Evolutionary conservation across 30 jellyfish, hydroid and myxozoan species (phyloP).

Genomic region (Cassiopea xamachana): DNA sequence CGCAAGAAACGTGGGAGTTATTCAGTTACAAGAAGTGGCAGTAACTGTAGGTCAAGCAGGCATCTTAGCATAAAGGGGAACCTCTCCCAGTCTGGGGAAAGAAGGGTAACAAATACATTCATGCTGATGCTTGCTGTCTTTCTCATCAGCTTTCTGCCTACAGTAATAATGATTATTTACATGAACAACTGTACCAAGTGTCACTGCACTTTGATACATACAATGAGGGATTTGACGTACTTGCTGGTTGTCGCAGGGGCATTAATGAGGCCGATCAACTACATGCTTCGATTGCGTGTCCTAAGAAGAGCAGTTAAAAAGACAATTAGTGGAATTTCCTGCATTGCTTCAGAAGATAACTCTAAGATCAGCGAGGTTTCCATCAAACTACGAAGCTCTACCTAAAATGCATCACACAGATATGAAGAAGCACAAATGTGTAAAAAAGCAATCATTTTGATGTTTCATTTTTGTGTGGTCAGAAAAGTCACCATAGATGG

Average conservation of each 20-base stretch:
- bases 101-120: conserved; percentile 78
- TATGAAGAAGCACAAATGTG: too few relatives aligned
- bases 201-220: conserved; percentile 69
- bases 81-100: conserved; percentile 65
- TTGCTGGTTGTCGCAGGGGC: conserved; percentile 80
- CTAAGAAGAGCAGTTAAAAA: conserved; percentile 42
- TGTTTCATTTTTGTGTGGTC: too few relatives aligned
- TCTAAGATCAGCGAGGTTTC: conserved; percentile 64
- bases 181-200: conserved; percentile 80
- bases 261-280: conserved; percentile 73
- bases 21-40: conserved; percentile 52
- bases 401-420: neutral
- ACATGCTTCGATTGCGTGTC: conserved; percentile 59
- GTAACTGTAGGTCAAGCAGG: conserved; percentile 23
- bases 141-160: conserved; percentile 71
- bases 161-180: conserved; percentile 70
- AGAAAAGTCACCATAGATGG: too few relatives aligned
- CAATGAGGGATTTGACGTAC: conserved; percentile 78
- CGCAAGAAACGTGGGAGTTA: conserved; percentile 53
- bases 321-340: neutral
- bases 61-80: conserved; percentile 42
- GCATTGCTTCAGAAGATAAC: conserved; percentile 25
- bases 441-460: too few relatives aligned
- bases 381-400: conserved; percentile 46
- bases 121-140: conserved; percentile 79